These are phyloP conservation scores for Hippocampus guttulatus DNA, from an alignment of 2,113 vertebrate species.

Conservation along the genomic window DNA sequence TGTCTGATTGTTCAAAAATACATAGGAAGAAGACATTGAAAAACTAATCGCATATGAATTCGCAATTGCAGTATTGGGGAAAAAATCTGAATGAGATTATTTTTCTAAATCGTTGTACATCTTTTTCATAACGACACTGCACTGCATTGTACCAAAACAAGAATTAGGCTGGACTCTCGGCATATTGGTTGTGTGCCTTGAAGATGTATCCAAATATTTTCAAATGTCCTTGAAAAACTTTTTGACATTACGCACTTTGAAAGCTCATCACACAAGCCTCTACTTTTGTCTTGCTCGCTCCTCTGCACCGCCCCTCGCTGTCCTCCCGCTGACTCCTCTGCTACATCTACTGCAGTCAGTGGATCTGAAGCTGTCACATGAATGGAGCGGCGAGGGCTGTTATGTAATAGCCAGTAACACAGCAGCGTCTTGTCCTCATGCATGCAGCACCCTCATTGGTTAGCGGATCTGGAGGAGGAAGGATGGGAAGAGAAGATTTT, in stretches of 20 bases:
- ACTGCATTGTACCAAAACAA: background rate
- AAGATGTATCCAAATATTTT: background rate
- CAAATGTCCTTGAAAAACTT: background rate
- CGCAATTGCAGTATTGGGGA: too few relatives aligned
- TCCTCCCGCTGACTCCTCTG: slow-evolving; percentile 11
- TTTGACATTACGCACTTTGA: background rate
- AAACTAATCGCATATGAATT: too few relatives aligned
- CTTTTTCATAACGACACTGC: background rate
- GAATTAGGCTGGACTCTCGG: too few relatives aligned
- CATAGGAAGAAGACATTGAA: too few relatives aligned
- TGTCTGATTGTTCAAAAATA: too few relatives aligned
- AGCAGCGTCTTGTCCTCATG: slow-evolving; percentile 48
- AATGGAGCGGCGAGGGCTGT: slow-evolving; percentile 40
- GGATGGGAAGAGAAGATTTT: slow-evolving; percentile 18
- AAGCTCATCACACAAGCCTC: background rate
- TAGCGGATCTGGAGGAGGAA: background rate
- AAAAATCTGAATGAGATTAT: too few relatives aligned
- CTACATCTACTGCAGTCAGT: slow-evolving; percentile 35
- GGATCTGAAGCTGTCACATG: slow-evolving; percentile 50
- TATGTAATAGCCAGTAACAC: slow-evolving; percentile 55
- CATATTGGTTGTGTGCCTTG: background rate
- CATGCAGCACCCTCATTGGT: slow-evolving; percentile 44
- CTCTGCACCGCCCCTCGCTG: slow-evolving; percentile 2
- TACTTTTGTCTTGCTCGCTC: slow-evolving; percentile 15
- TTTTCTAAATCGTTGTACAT: background rate